These are phyloP conservation scores for Dromococcyx pavoninus DNA, from an alignment of 2,797 vertebrate species.

Conservation along the genomic window DNA sequence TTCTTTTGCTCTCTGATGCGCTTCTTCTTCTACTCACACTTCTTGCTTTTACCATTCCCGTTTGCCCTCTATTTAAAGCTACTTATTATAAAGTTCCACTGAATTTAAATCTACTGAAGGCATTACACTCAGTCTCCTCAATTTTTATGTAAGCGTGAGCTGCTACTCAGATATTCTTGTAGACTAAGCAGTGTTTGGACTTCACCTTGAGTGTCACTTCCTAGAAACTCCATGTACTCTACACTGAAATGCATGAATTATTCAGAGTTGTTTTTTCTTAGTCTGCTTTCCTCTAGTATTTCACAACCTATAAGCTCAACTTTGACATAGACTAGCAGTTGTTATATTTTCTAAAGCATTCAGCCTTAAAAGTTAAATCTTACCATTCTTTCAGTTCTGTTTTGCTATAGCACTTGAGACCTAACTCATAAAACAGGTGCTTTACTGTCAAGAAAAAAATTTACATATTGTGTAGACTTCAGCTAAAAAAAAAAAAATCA, in stretches of 20 bases:
- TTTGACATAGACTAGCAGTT: background rate
- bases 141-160: conserved; percentile 1
- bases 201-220: background rate
- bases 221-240: background rate
- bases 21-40: background rate
- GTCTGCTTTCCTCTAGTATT: background rate
- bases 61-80: background rate
- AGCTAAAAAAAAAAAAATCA: background rate
- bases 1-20: background rate
- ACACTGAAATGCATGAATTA: background rate
- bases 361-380: background rate
- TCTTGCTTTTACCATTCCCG: background rate
- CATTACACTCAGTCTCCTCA: background rate
- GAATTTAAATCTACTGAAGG: background rate
- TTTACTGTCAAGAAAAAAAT: background rate
- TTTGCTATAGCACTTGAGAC: background rate
- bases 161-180: background rate
- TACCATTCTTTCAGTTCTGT: background rate
- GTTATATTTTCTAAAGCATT: background rate
- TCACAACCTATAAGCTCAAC: background rate
- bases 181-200: background rate
- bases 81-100: background rate
- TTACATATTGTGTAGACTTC: background rate
- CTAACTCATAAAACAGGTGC: background rate
- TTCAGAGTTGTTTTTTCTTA: background rate